Base-by-base conservation (phyloP, 2,797 vertebrate genomes). In the Acanthopagrus latus region DNA sequence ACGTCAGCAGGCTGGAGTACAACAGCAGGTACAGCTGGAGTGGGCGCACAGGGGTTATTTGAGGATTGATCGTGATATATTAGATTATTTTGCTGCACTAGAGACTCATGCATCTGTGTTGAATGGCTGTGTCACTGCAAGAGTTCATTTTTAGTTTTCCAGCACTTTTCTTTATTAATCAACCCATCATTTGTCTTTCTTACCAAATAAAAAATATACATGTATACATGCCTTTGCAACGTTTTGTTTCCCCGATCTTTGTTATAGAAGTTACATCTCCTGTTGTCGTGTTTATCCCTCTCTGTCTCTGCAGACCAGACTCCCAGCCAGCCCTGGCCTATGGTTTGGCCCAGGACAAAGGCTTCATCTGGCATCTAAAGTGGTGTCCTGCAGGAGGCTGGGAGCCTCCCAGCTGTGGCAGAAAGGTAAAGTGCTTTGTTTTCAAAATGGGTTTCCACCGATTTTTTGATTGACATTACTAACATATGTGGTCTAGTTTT, bases 351-450 rank as follows among this genome's bases (percentile, higher is more conserved):
- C 87, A 95, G 54, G 96, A 98, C 82, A 94, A 96, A 0, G 98
- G 98, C 78, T 97, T 96, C 11, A 86, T 98, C 82, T 97, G 97
- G 97, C 93, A 96, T 51, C 86, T 99, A 74, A 99, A 97, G 92
- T 99, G 98, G 96, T 99, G 98, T 92, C 97, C 98, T 18, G 95
- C 97, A 0, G 98, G 98, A 20, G 95, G 94, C 55, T 99, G 98
- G 97, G 98, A 99, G 85, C 95, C 90, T 0, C 97, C 97, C 23
- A 69, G 75, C 76, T 82, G 91, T 10, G 84, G 71, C 88, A 95
- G 95, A 71, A 95, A 94, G 96, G 98, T 99, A 85, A 62, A 76
- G 0, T 3, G 5, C 14, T 27, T 11, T 12, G 5, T 17, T 27
- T 16, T 8, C 13, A n/a, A 4, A 17, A 10, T 12, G 4, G 6